A percentile compares a stretch with the other conserved stretches of the same genome.
phyloP scores from a whole-genome alignment of 2,888 invertebrate genomes.

The Urechis unicinctus region DNA sequence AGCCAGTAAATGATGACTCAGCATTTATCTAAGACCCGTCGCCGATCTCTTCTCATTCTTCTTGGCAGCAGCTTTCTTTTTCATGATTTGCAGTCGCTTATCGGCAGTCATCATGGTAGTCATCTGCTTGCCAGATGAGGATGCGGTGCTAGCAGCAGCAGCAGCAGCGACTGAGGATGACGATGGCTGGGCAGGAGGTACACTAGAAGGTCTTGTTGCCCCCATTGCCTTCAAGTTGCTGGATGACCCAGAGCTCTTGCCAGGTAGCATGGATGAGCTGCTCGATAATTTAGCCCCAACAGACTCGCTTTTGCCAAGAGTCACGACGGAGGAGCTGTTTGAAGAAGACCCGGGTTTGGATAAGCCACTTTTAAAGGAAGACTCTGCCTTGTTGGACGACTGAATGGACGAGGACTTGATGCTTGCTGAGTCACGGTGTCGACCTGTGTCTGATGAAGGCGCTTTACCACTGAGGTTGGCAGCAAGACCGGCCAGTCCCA shows the following conservation, averaged over 20 bases:
- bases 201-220: background rate
- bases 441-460: background rate
- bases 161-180: background rate
- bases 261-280: background rate
- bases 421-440: background rate
- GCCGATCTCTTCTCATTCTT: background rate
- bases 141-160: background rate
- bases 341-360: background rate
- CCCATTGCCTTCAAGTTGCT: background rate
- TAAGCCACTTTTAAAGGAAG: background rate
- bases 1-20: no score
- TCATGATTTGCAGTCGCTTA: slow-evolving; percentile 4
- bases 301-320: no score
- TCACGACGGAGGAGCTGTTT: background rate
- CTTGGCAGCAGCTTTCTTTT: slow-evolving; percentile 1
- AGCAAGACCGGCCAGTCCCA: background rate
- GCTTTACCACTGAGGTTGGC: background rate
- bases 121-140: background rate
- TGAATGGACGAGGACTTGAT: background rate
- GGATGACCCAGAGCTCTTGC: background rate
- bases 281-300: background rate
- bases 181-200: background rate
- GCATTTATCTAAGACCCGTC: no score
- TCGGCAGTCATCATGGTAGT: background rate
- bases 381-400: background rate